These are phyloP conservation scores for Pelecanoides urinatrix DNA, from an alignment of 2,113 vertebrate species.

Conservation along the genomic window DNA sequence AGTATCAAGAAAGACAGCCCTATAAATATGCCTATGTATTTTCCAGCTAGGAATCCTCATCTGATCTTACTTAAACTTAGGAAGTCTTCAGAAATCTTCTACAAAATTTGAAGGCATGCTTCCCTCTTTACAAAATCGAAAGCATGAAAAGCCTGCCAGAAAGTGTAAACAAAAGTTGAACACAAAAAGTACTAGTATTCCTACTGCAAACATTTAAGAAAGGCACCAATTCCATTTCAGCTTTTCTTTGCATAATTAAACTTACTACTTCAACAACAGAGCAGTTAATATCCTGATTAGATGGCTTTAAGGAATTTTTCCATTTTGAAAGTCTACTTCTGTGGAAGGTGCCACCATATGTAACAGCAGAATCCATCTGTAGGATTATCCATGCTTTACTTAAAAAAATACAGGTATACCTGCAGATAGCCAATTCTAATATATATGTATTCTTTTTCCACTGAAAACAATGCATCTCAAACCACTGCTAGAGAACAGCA, in stretches of 20 bases:
- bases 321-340: not conserved
- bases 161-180: not conserved
- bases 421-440: not conserved
- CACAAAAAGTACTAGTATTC: not conserved
- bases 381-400: not conserved
- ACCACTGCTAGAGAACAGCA: not conserved
- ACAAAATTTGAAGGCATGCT: not conserved
- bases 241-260: not conserved
- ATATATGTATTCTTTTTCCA: not conserved
- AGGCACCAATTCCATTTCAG: not conserved
- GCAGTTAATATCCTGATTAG: not conserved
- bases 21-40: not conserved
- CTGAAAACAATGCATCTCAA: not conserved
- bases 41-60: not conserved
- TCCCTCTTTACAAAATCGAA: not conserved
- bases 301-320: not conserved
- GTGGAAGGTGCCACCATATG: not conserved
- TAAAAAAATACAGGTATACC: not conserved
- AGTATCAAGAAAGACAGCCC: not conserved
- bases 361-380: not conserved
- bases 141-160: not conserved
- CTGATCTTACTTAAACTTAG: not conserved
- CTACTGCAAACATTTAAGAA: not conserved
- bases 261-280: not conserved
- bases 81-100: not conserved